phyloP scores from a whole-genome alignment of 53 echinoderm and acorn worm species.

The Antedon mediterranea region DNA sequence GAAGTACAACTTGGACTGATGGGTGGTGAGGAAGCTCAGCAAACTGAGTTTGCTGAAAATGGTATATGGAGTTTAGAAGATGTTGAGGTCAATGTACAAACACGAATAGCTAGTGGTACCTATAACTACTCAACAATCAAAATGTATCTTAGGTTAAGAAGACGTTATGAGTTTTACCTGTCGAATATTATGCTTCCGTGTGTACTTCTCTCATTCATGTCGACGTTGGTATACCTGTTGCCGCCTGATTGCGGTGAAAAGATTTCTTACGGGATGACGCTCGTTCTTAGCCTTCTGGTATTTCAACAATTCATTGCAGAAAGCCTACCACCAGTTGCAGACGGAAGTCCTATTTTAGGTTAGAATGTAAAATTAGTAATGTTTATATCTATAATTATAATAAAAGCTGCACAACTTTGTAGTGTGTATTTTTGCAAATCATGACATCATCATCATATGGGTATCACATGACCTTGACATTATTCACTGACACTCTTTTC shows the following conservation, averaged over 20 bases:
- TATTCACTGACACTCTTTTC: no score
- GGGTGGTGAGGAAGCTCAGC: neutral
- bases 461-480: no score
- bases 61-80: constrained; percentile 14
- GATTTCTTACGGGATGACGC: constrained; percentile 25
- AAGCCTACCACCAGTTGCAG: constrained; percentile 13
- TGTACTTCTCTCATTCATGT: constrained; percentile 16
- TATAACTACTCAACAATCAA: neutral
- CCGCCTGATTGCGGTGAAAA: constrained; percentile 36
- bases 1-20: neutral
- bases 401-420: no score
- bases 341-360: constrained; percentile 23
- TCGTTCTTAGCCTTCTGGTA: constrained; percentile 15
- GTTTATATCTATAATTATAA: no score
- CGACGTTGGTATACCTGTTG: constrained; percentile 21
- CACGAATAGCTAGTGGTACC: neutral
- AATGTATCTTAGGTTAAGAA: constrained; percentile 3
- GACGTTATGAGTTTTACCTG: constrained; percentile 13
- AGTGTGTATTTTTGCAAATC: no score
- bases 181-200: constrained; percentile 19
- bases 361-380: neutral
- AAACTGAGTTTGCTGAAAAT: neutral
- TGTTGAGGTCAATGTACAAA: neutral
- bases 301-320: constrained; percentile 16
- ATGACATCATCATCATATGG: no score